phyloP scores from a whole-genome alignment of 2,797 vertebrate species.

The Darevskia mixta region DNA sequence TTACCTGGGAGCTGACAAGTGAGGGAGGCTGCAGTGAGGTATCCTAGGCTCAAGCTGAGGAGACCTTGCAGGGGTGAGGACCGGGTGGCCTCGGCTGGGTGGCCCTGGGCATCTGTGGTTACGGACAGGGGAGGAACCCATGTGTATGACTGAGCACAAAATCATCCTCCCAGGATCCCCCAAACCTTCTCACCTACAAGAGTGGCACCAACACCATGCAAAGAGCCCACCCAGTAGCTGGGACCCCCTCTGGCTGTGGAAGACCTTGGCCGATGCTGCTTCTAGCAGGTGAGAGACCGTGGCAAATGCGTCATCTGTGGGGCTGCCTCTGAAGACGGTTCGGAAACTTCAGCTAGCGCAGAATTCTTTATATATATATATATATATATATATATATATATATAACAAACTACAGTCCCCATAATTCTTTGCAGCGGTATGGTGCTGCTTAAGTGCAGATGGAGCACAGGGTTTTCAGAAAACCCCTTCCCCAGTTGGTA shows the following conservation, averaged over 20 bases:
- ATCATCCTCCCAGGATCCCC: not conserved
- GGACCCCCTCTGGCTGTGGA: not conserved
- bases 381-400: too few species aligned
- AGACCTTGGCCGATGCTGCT: not conserved
- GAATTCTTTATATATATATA: too few species aligned
- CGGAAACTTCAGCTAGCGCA: too few species aligned
- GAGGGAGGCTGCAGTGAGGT: not conserved
- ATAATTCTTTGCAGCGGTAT: too few species aligned
- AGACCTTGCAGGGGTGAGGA: not conserved
- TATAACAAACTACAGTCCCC: too few species aligned
- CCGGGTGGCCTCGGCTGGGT: not conserved
- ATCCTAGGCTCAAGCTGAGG: not conserved
- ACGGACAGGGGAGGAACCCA: too few species aligned
- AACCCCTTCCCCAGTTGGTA: too few species aligned
- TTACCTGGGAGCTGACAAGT: not conserved
- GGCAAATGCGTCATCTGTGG: not conserved
- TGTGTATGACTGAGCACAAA: not conserved
- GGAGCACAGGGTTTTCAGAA: too few species aligned
- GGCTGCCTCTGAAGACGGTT: too few species aligned
- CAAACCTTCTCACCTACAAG: not conserved
- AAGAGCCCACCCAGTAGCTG: too few species aligned
- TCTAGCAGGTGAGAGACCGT: not conserved
- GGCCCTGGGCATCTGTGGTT: not conserved
- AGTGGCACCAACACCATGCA: not conserved
- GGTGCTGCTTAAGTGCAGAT: too few species aligned